Evolutionary conservation across 1,140 invertebrate species (phyloP), one percentile per base, ranked within the genome.

Genomic region (Drosophila baimaii): DNA sequence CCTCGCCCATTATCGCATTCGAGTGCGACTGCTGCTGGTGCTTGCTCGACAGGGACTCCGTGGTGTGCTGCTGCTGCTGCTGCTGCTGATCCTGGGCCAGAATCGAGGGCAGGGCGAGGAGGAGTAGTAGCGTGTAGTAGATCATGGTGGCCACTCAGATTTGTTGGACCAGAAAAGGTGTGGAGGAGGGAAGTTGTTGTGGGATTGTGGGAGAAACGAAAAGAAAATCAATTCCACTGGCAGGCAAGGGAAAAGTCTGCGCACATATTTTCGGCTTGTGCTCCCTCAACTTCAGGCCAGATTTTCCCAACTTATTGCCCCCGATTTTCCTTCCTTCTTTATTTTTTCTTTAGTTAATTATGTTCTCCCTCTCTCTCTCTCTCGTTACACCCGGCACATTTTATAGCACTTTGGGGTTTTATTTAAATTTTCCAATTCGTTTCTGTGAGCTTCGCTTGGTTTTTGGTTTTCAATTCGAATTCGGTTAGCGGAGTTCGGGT

Each of bases 1-100:
- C 90, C 68, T 91, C 90, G 44, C 90, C 90, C 90, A 91, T 91
- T 17, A 91, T 91, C 56, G 90, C 90, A 37, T 91, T 91, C 21
- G 90, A 91, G 29, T 91, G 90, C 17, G 90, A 75, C 15, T 72
- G 62, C 54, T 86, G 77, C 43, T 89, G 71, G 57, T 62, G 78
- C 59, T 68, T 80, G 62, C 17, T 76, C 7, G 73, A 47, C 54
- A 77, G 15, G 35, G 72, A 62, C 10, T 69, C 58, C 21, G 65
- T 68, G 33, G 65, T 68, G 44, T 55, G 58, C 25, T 57, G 51
- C 13, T 63, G 58, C 54, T 85, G 76, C 55, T 57, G 74, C 62
- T 68, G 58, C 39, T 57, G 73, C 39, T 58, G 73, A 23, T 77
- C 61, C 65, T 77, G 74, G 43, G 69, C 65, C 43, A 57, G 25